A percentile compares a stretch with the other conserved stretches of the same genome.
Conservation (phyloP, 2,113 vertebrate genomes). For the Neolamprologus ventralis region DNA sequence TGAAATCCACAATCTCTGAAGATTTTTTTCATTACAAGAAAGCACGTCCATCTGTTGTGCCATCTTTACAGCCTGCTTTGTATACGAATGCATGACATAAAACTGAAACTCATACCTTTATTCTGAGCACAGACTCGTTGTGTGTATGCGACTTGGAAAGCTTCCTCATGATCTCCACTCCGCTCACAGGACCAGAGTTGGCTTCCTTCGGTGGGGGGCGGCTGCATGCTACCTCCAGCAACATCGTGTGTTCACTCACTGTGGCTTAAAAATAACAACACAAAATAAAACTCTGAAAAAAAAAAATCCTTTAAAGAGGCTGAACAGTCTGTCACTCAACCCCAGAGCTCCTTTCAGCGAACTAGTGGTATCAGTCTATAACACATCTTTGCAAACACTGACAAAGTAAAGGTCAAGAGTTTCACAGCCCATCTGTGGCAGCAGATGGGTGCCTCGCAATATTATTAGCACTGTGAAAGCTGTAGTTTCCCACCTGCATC, state of each 20-base stretch:
- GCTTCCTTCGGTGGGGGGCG: slow-evolving; percentile 82
- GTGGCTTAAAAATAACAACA: slow-evolving; percentile 76
- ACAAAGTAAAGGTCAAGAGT: neutral
- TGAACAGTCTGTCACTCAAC: neutral
- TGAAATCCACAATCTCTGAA: neutral
- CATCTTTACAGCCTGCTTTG: neutral
- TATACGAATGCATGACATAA: neutral
- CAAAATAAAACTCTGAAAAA: slow-evolving; percentile 28
- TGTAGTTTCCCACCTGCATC: slow-evolving; percentile 82
- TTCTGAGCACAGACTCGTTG: slow-evolving; percentile 89
- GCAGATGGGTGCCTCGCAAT: neutral
- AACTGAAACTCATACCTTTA: slow-evolving; percentile 76
- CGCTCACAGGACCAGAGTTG: slow-evolving; percentile 85
- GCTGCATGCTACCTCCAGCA: slow-evolving; percentile 83
- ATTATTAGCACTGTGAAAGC: neutral
- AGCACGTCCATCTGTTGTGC: neutral
- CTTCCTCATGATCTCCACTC: slow-evolving; percentile 97
- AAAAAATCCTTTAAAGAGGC: neutral
- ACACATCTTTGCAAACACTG: neutral
- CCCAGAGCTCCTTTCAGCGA: neutral
- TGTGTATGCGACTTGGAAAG: slow-evolving; percentile 93
- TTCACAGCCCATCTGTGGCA: neutral
- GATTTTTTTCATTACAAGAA: neutral
- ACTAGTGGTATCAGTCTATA: neutral
- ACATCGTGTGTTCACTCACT: slow-evolving; percentile 96